Percentiles rank a stretch among this genome's conserved stretches.
Conservation (phyloP, 2,797 vertebrate genomes). For the Anas georgica region DNA sequence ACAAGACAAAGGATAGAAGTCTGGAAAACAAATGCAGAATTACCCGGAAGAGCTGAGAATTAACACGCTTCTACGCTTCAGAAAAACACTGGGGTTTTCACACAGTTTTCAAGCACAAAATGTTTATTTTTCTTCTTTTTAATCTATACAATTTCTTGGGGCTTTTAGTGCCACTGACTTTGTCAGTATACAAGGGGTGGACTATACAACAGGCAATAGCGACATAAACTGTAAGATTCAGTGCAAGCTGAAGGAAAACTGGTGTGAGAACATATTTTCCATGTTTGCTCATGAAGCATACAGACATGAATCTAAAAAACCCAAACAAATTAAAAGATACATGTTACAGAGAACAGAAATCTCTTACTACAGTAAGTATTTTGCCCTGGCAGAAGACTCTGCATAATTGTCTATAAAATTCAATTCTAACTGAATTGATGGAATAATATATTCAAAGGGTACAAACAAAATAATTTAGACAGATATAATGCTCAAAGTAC, state of each 20-base stretch:
- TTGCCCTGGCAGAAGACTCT: slow-evolving; percentile 87
- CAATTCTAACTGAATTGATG: slow-evolving; percentile 91
- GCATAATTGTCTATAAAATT: slow-evolving; percentile 86
- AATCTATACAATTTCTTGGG: slow-evolving; percentile 86
- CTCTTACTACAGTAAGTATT: slow-evolving; percentile 86
- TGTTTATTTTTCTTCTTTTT: slow-evolving; percentile 92
- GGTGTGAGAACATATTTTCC: slow-evolving; percentile 73
- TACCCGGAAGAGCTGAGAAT: background rate
- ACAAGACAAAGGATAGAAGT: background rate
- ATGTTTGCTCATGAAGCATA: slow-evolving; percentile 80
- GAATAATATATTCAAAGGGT: slow-evolving; percentile 82
- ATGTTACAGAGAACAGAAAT: slow-evolving; percentile 90
- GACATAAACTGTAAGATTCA: slow-evolving; percentile 71
- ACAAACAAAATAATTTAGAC: slow-evolving; percentile 78
- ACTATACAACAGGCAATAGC: slow-evolving; percentile 84
- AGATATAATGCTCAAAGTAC: slow-evolving; percentile 74
- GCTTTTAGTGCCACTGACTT: slow-evolving; percentile 84
- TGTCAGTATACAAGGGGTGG: slow-evolving; percentile 79
- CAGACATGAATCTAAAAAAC: slow-evolving; percentile 77
- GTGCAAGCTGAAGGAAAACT: slow-evolving; percentile 76
- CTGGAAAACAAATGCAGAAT: background rate
- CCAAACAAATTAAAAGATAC: slow-evolving; percentile 79
- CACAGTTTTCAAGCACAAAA: slow-evolving; percentile 90
- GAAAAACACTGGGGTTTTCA: slow-evolving; percentile 70
- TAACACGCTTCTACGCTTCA: background rate